phyloP scores from a whole-genome alignment of 2,888 invertebrate species.

The Tachystola acroxantha region DNA sequence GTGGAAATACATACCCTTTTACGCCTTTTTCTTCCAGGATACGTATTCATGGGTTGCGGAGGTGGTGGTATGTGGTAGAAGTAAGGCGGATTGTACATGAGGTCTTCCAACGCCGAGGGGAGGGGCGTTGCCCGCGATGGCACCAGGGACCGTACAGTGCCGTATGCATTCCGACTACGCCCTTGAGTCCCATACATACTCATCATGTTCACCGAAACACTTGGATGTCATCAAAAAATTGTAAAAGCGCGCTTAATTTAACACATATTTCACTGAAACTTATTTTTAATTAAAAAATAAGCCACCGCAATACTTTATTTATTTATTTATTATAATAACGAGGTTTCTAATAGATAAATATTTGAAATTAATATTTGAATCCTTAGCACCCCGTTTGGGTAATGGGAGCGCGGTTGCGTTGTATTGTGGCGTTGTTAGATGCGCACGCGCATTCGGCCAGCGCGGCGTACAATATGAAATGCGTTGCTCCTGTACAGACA shows the following conservation, averaged over 20 bases:
- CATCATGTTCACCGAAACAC: conserved; percentile 32
- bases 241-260: conserved; percentile 23
- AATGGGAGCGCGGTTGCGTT: conserved; percentile 11
- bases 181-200: conserved; percentile 56
- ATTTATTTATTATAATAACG: conserved; percentile 19
- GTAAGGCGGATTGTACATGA: conserved; percentile 57
- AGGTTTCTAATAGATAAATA: conserved; percentile 57
- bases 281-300: conserved; percentile 65
- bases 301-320: conserved; percentile 36
- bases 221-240: conserved; percentile 23
- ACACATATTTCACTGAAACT: conserved; percentile 31
- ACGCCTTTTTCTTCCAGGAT: conserved; percentile 66
- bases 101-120: conserved; percentile 46
- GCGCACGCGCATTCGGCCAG: conserved; percentile 39
- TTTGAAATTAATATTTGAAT: conserved; percentile 56
- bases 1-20: too few species aligned
- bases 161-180: conserved; percentile 54
- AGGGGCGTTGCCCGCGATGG: conserved; percentile 50
- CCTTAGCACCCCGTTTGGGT: conserved; percentile 43
- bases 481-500: conserved; percentile 41
- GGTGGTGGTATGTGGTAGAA: conserved; percentile 68
- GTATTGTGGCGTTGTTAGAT: conserved; percentile 16
- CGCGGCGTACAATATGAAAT: conserved; percentile 27
- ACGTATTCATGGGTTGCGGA: conserved; percentile 60
- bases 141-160: conserved; percentile 63